Evolutionary conservation across 2,797 vertebrate species (phyloP), one percentile per base, ranked within the genome.

Genomic region (Ammospiza maritima): DNA sequence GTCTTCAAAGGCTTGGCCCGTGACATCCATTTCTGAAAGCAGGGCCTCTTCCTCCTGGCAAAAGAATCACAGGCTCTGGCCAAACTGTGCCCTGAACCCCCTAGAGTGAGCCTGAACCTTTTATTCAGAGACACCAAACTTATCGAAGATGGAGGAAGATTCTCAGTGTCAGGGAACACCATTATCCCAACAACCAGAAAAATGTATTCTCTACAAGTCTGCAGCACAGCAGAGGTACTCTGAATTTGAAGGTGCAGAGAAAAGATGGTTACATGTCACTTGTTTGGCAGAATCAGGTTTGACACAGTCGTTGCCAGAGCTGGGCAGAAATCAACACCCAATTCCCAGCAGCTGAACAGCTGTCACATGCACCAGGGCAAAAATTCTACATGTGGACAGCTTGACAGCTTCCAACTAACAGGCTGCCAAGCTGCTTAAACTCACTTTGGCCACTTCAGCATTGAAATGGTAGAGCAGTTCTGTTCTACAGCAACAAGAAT

Each of bases 21-120:
- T 99, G 75, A 99, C 98, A 54, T 99, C 98, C 98, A 99, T 99
- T 97, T 99, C 98, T 0, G 98, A 99, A 29, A 99, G 98, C 64
- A 99, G 94, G 9, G 98, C 98, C 62, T 99, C 98, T 92, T 99
- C 98, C 84, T 99, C 98, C 98, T 99, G 95, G 95, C 48, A 87
- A 67, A 38, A 71, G 23, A 12, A 44, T 42, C 47, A 83, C 5
- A 27, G 36, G 14, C 18, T 61, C 36, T 40, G 57, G 36, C 42
- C 42, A 77, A 77, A 56, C 16, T 29, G 29, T 36, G 25, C 44
- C 34, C 65, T 51, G 6, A 40, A 66, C 11, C 6, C 45, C 38
- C 34, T 80, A 38, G 4, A 71, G 58, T 7, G 10, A 80, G 21
- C 25, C 62, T 69, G 30, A 65, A 50, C 12, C 36, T 73, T 84